Evolutionary conservation across 2,113 vertebrate genomes (phyloP).

Genomic region (Cheilinus undulatus): DNA sequence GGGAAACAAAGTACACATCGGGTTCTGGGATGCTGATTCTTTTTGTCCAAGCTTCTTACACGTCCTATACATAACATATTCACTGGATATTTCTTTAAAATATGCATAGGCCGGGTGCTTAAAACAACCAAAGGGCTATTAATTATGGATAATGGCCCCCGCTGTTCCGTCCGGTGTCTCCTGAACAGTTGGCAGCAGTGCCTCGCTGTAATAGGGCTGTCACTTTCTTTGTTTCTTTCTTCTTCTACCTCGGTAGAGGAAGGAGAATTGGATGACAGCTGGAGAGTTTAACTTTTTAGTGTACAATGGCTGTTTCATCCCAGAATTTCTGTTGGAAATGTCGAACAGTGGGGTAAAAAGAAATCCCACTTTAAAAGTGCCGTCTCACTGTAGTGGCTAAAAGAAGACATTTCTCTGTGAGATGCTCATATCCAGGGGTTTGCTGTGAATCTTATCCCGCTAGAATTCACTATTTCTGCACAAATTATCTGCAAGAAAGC

Average conservation of each 20-base stretch:
- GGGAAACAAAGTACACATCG: slow-evolving; percentile 57
- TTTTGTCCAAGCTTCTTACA: slow-evolving; percentile 69
- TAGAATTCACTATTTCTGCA: not conserved
- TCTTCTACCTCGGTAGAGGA: not conserved
- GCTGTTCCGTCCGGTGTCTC: slow-evolving; percentile 71
- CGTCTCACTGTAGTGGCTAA: not conserved
- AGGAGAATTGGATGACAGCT: slow-evolving; percentile 42
- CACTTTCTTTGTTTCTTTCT: slow-evolving; percentile 38
- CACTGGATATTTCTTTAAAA: slow-evolving; percentile 80
- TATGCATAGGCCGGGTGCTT: slow-evolving; percentile 75
- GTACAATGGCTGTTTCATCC: not conserved
- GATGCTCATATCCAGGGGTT: not conserved
- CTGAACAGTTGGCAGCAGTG: slow-evolving; percentile 63
- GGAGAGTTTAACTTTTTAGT: slow-evolving; percentile 33
- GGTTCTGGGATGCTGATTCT: slow-evolving; percentile 67
- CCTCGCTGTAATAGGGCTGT: slow-evolving; percentile 55
- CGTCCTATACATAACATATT: slow-evolving; percentile 76
- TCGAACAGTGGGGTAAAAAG: slow-evolving; percentile 25
- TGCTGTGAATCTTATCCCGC: slow-evolving; percentile 4
- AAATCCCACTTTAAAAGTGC: slow-evolving; percentile 20
- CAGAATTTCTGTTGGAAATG: slow-evolving; percentile 10
- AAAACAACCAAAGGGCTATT: slow-evolving; percentile 76
- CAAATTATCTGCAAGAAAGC: too few species aligned
- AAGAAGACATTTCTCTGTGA: not conserved
- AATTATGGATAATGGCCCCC: slow-evolving; percentile 75